Evolutionary conservation across 2,888 invertebrate species (phyloP).

Genomic region (Apodemia duryi): DNA sequence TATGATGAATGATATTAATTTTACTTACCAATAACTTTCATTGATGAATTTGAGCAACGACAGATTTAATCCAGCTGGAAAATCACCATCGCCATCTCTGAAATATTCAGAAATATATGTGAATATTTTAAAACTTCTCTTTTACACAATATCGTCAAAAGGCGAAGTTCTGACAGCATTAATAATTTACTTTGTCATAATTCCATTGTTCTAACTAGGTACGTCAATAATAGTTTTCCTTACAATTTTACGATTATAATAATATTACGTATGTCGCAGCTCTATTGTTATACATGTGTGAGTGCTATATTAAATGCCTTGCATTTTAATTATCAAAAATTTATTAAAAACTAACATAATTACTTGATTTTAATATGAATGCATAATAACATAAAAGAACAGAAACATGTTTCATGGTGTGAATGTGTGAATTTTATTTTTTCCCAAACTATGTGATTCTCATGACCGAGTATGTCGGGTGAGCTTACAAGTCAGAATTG

Average conservation of each 20-base stretch:
- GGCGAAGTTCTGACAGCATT: constrained; percentile 3
- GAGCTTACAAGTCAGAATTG: constrained; percentile 15
- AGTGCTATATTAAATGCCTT: constrained; percentile 1
- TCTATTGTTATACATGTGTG: neutral
- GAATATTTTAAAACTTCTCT: constrained; percentile 3
- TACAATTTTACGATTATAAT: constrained; percentile 9
- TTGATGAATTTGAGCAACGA: neutral
- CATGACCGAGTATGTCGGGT: constrained; percentile 9
- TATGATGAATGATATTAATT: neutral
- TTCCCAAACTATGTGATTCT: constrained; percentile 16
- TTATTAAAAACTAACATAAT: neutral
- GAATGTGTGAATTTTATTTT: constrained; percentile 10
- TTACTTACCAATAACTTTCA: constrained; percentile 5
- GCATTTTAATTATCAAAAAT: constrained; percentile 10
- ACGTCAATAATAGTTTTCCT: constrained; percentile 13
- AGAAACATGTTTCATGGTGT: neutral
- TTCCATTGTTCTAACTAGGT: constrained; percentile 6
- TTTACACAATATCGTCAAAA: neutral
- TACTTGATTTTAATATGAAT: constrained; percentile 8
- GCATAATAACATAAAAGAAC: neutral
- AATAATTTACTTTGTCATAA: constrained; percentile 8
- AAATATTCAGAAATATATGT: constrained; percentile 3
- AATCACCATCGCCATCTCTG: neutral
- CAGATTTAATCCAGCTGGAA: neutral
- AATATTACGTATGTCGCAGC: constrained; percentile 2